phyloP scores from a whole-genome alignment of 2,797 vertebrate genomes.

The Astyanax mexicanus region DNA sequence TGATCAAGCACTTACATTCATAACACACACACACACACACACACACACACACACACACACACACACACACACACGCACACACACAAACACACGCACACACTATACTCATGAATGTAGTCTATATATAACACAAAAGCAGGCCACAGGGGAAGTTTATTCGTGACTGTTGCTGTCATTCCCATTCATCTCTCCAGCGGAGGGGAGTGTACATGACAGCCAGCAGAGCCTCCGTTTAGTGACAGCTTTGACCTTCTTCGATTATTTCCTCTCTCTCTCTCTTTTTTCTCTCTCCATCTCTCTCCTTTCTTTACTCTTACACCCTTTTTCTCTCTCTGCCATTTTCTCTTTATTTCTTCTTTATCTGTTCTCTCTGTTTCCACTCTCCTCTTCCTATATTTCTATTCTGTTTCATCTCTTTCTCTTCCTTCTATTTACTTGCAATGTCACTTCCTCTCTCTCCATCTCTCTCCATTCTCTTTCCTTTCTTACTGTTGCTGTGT shows the following conservation, averaged over 20 bases:
- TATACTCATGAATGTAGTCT: slow-evolving; percentile 10
- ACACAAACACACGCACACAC: slow-evolving; percentile 1
- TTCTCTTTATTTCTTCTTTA: neutral
- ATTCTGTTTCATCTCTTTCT: neutral
- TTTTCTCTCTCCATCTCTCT: neutral
- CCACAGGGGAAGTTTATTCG: slow-evolving; percentile 40
- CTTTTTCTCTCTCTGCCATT: neutral
- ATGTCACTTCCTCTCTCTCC: neutral
- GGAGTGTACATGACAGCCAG: slow-evolving; percentile 56
- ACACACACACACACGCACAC: slow-evolving; percentile 8
- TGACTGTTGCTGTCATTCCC: slow-evolving; percentile 52
- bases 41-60: neutral
- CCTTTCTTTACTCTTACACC: neutral
- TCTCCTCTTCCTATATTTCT: slow-evolving; percentile 31
- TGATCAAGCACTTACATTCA: slow-evolving; percentile 13
- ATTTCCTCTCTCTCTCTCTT: slow-evolving; percentile 33
- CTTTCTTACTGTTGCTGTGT: no score
- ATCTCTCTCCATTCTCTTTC: slow-evolving; percentile 3
- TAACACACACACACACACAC: neutral
- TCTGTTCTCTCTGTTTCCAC: slow-evolving; percentile 35
- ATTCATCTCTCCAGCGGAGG: slow-evolving; percentile 52
- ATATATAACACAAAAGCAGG: slow-evolving; percentile 31
- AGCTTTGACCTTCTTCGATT: slow-evolving; percentile 61
- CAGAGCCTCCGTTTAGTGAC: slow-evolving; percentile 58
- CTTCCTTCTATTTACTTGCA: slow-evolving; percentile 3